Evolutionary conservation across 1,140 invertebrate species (phyloP).

Genomic region (Lamellibrachia luymesi): DNA sequence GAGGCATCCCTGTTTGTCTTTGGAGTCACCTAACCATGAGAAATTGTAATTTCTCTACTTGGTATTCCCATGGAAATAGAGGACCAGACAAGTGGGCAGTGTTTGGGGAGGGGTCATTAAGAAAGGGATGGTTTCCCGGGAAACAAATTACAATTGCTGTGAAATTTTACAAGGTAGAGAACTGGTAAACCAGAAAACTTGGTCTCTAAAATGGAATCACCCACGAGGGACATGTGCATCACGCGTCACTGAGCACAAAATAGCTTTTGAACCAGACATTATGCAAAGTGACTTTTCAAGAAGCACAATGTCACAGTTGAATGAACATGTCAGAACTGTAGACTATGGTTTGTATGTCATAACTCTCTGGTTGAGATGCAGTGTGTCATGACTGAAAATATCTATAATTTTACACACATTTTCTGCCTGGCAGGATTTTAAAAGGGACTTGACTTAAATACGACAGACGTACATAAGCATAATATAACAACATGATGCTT

Average conservation of each 20-base stretch:
- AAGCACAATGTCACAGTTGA: not conserved
- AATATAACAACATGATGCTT: not conserved
- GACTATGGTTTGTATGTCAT: not conserved
- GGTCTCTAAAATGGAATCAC: not conserved
- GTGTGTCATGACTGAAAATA: not conserved
- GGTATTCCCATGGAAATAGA: not conserved
- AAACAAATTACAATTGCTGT: not conserved
- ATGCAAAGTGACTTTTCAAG: not conserved
- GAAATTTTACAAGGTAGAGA: not conserved
- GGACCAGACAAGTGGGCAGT: not conserved
- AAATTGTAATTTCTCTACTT: not conserved
- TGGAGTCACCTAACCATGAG: not conserved
- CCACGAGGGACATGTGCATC: not conserved
- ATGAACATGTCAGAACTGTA: not conserved
- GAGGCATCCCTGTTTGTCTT: not conserved
- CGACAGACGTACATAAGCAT: not conserved
- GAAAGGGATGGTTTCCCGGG: not conserved
- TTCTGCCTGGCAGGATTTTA: not conserved
- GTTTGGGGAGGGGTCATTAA: not conserved
- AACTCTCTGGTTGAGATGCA: not conserved
- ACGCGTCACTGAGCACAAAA: not conserved
- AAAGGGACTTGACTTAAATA: not conserved
- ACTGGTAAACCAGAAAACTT: not conserved
- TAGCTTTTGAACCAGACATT: not conserved
- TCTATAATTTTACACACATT: not conserved